Conservation (phyloP, 2,113 vertebrate species). For the Acanthochromis polyacanthus region DNA sequence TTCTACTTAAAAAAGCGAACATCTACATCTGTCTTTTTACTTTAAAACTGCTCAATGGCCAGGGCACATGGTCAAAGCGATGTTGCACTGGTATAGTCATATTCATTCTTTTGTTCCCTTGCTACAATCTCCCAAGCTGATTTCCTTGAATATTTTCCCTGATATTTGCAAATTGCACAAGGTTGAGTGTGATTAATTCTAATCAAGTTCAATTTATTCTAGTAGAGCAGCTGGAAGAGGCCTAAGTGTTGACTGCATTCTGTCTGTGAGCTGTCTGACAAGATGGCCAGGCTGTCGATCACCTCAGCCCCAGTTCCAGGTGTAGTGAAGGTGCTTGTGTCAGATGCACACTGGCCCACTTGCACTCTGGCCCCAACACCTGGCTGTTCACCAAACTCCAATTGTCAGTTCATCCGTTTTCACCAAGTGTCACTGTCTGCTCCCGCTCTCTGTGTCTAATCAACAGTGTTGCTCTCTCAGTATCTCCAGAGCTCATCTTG, state of each 20-base stretch:
- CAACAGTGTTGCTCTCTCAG: conserved; percentile 67
- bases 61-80: conserved; percentile 1
- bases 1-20: background rate
- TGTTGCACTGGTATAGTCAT: conserved; percentile 4
- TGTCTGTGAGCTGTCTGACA: conserved; percentile 76
- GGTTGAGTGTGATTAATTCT: conserved; percentile 83
- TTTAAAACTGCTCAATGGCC: conserved; percentile 14
- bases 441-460: conserved; percentile 70
- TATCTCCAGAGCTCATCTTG: conserved; percentile 74
- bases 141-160: conserved; percentile 71
- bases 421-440: conserved; percentile 58
- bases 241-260: conserved; percentile 71
- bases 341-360: conserved; percentile 75
- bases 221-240: conserved; percentile 84
- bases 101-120: conserved; percentile 51
- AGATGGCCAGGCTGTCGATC: conserved; percentile 72
- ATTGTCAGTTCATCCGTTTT: conserved; percentile 79
- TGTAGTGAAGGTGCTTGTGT: conserved; percentile 80
- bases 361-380: conserved; percentile 83
- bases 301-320: conserved; percentile 76
- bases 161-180: conserved; percentile 82
- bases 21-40: conserved; percentile 40
- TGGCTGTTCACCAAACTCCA: conserved; percentile 76
- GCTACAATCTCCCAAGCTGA: conserved; percentile 38
- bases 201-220: conserved; percentile 87